Percentiles rank a stretch among this genome's conserved stretches.
phyloP scores from a whole-genome alignment of 2,113 vertebrate genomes.

The Gyps fulvus region DNA sequence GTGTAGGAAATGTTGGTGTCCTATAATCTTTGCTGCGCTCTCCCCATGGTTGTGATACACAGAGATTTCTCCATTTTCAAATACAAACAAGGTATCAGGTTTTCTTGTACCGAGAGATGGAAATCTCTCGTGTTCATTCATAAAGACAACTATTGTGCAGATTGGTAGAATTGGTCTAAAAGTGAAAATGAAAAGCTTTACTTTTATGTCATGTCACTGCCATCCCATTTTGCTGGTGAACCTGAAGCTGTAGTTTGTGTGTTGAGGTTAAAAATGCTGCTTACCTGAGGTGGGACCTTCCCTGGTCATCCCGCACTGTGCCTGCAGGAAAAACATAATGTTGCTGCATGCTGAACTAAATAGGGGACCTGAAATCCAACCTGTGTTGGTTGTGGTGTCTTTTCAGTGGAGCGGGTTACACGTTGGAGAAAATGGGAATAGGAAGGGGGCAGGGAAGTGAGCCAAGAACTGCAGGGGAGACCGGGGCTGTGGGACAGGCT shows the following conservation, averaged over 20 bases:
- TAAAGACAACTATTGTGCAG: neutral
- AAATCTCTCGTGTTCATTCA: neutral
- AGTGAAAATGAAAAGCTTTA: neutral
- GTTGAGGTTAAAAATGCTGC: neutral
- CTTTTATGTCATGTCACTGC: neutral
- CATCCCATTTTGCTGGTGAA: neutral
- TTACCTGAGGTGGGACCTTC: neutral
- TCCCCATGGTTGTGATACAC: neutral
- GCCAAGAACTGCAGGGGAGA: neutral
- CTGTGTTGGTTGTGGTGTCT: neutral
- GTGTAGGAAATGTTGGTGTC: neutral
- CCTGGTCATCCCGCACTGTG: neutral
- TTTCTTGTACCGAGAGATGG: neutral
- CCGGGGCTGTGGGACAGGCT: neutral
- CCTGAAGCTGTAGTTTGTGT: neutral
- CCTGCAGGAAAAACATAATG: neutral
- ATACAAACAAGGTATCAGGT: neutral
- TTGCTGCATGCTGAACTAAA: neutral
- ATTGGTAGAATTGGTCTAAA: neutral
- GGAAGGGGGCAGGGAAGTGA: neutral
- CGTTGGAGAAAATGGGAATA: neutral
- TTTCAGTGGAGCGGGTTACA: neutral
- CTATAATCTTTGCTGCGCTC: neutral
- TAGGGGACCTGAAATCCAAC: neutral
- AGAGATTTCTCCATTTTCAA: neutral